Evolutionary conservation across 1,140 invertebrate genomes (phyloP), one percentile per base, ranked within the genome.

Genomic region (Pachypsylla venusta): DNA sequence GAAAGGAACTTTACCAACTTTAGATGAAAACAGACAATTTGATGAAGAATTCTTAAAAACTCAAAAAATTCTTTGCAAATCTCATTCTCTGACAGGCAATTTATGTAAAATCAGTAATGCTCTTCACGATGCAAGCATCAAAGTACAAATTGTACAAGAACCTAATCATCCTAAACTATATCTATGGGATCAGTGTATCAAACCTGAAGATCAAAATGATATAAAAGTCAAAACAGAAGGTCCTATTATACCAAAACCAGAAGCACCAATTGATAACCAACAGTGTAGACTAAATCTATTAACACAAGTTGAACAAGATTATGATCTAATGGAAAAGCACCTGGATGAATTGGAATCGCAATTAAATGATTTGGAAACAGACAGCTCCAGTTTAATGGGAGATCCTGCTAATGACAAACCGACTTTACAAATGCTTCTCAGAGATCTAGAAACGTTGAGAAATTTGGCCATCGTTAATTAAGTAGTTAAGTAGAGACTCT

Each of bases 91-190:
- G 14, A 62, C 48, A 54, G 28, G 48, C 16, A 62, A 56, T 28
- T 26, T 54, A n/a, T 54, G 35, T 25, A 57, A 59, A 55, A 53
- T 60, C 10, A 19, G 53, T 25, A 25, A 42, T n/a, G 26, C 57
- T 48, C 30, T 59, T 20, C 27, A 53, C 2, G 30, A 60, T 30
- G 53, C 53, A 60, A 53, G 56, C 3, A 57, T 57, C 22, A 56
- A n/a, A 60, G 30, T 62, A 13, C 48, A 57, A 16, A 60, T 39
- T 57, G 55, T 60, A 28, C 14, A 24, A 20, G 55, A 60, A 58
- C 85, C 85, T 62, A 80, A 85, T 70, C 85, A 89, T 72, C 86
- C 85, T 0, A 89, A 89, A 68, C 70, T 89, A 13, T 89, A 89
- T 69, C 72, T 89, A 0, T 90, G 87, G 87, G 82, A 85, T 0